phyloP scores from a whole-genome alignment of 2,797 vertebrate species.

The Prunella strophiata region DNA sequence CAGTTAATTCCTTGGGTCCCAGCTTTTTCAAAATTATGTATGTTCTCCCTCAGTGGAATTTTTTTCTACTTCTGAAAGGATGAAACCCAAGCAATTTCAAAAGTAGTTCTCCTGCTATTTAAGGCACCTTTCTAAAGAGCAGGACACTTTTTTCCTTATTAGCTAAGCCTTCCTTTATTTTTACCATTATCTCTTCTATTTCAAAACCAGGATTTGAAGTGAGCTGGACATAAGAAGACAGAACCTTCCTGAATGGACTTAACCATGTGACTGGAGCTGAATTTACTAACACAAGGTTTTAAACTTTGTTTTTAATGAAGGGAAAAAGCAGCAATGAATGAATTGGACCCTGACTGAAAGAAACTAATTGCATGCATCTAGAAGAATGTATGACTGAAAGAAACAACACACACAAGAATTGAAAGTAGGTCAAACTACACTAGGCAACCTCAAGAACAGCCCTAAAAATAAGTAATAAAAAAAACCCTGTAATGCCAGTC shows the following conservation, averaged over 20 bases:
- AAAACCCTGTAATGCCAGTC: background rate
- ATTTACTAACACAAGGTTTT: background rate
- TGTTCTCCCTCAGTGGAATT: background rate
- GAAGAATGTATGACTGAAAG: constrained; percentile 2
- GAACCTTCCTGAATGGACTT: background rate
- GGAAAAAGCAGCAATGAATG: background rate
- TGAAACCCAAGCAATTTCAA: background rate
- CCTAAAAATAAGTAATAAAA: background rate
- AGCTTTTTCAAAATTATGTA: background rate
- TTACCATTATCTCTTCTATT: background rate
- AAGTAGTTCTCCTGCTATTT: constrained; percentile 4
- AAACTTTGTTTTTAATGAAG: background rate
- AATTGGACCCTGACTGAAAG: background rate
- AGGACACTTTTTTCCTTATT: background rate
- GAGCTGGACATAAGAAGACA: background rate
- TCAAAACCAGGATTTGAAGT: constrained; percentile 5
- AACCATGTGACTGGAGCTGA: background rate
- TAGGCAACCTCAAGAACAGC: background rate
- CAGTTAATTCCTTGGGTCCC: background rate
- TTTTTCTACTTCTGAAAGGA: background rate
- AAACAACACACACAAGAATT: background rate
- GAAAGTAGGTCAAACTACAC: constrained; percentile 45
- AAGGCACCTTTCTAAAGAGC: background rate
- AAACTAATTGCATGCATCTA: constrained; percentile 25
- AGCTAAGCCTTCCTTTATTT: constrained; percentile 1